Base-by-base conservation (phyloP, 2,797 vertebrate species). In the Tangara arthus region DNA sequence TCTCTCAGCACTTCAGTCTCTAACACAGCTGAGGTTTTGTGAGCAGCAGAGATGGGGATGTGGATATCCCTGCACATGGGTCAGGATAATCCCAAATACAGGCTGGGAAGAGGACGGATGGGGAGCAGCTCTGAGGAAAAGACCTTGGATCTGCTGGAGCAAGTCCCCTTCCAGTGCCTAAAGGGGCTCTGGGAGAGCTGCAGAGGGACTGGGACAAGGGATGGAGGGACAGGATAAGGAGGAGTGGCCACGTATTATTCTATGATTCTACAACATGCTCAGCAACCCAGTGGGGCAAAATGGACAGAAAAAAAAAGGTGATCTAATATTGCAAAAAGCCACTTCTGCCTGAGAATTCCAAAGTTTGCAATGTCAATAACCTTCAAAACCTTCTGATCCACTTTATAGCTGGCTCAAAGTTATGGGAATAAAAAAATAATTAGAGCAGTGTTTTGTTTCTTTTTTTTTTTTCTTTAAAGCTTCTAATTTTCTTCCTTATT, bases 401-500 rank as follows among this genome's bases (percentile, higher is more conserved):
- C 44, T 81, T 75, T 39, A 63, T 2, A 81, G 34, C 28, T 71
- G 27, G 35, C 32, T 57, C 41, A 53, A 76, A 90, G 7, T 70
- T 39, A 68, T 1, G 16, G 65, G 42, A 9, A 49, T 69, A 30
- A 66, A 53, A 79, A 64, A 73, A 39, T 41, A 1, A 47, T 81
- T 32, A 52, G 11, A 50, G 20, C 4, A 8, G 12, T 61, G 41
- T 10, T 68, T 10, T 68, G 20, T 2, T 46, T 30, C 63, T 52
- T 30, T 27, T 27, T 28, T 50, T 20, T 55, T 57, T 46, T 57
- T 15, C 24, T 75, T 13, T 47, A 59, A 82, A 88, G 17, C 28
- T 65, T 72, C 70, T 80, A 3, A 70, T 90, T 94, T 94, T 79
- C 55, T 56, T 92, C 57, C 28, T 46, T 60, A n/a, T 46, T 39